phyloP scores from a whole-genome alignment of 1,140 invertebrate species.

The Heliconius eleuchia region DNA sequence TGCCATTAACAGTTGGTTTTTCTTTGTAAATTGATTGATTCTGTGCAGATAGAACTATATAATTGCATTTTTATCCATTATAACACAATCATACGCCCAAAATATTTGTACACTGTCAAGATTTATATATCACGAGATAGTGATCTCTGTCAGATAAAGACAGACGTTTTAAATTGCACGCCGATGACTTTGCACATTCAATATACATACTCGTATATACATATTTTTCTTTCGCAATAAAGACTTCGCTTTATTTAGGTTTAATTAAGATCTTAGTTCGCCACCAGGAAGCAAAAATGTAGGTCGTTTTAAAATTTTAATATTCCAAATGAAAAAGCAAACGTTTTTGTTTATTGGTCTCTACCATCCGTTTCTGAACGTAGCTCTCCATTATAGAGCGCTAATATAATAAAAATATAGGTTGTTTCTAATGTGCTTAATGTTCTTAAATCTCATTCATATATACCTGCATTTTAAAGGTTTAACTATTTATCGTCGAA shows the following conservation, averaged over 20 bases:
- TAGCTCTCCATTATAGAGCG: too few relatives aligned
- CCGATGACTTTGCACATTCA: slow-evolving; percentile 63
- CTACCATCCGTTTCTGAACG: too few relatives aligned
- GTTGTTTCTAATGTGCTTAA: too few relatives aligned
- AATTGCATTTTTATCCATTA: slow-evolving; percentile 35
- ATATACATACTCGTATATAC: slow-evolving; percentile 28
- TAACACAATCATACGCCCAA: slow-evolving; percentile 37
- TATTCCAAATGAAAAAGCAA: background rate
- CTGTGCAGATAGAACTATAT: slow-evolving; percentile 13
- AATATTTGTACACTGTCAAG: slow-evolving; percentile 50
- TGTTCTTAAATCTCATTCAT: too few relatives aligned
- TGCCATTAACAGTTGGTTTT: background rate
- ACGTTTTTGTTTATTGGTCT: too few relatives aligned
- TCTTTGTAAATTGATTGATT: slow-evolving; percentile 17
- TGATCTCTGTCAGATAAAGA: slow-evolving; percentile 53
- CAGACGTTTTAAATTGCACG: slow-evolving; percentile 70
- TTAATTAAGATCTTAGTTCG: slow-evolving; percentile 64
- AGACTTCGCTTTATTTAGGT: slow-evolving; percentile 57
- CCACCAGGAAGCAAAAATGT: slow-evolving; percentile 23
- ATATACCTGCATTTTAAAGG: too few relatives aligned
- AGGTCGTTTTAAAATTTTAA: slow-evolving; percentile 12
- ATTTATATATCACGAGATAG: slow-evolving; percentile 61
- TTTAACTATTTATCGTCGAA: too few relatives aligned
- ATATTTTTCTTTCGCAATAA: slow-evolving; percentile 61
- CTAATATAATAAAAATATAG: too few relatives aligned